Percentiles rank a stretch among this genome's conserved stretches.
Evolutionary conservation across 2,888 invertebrate genomes (phyloP).

Genomic region (Habrosyne pyritoides): DNA sequence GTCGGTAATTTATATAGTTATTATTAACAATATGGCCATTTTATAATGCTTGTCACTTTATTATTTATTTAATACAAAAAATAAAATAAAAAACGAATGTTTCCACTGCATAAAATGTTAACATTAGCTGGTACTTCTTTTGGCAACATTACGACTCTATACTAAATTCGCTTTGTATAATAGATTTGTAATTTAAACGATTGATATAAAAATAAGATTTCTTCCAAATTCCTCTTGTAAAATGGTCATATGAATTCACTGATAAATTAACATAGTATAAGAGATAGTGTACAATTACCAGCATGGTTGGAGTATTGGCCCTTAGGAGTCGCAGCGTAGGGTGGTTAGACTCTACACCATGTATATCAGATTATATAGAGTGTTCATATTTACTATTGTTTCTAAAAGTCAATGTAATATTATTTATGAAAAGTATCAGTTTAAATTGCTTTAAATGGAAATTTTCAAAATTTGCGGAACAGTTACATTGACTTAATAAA

Average conservation of each 20-base stretch:
- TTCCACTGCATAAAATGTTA: no score
- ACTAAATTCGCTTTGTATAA: no score
- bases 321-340: neutral
- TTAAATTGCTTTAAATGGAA: no score
- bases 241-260: slow-evolving; percentile 27
- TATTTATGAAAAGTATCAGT: neutral
- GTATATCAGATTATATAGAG: neutral
- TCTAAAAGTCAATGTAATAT: neutral
- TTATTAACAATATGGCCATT: slow-evolving; percentile 12
- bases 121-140: no score
- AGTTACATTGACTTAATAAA: neutral
- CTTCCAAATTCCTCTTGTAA: slow-evolving; percentile 7
- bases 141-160: no score
- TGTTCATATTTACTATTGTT: neutral
- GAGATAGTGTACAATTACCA: slow-evolving; percentile 22
- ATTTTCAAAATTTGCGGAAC: neutral
- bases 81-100: no score
- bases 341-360: slow-evolving; percentile 1
- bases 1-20: slow-evolving; percentile 18
- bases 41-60: slow-evolving; percentile 20
- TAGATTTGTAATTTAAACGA: no score
- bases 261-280: slow-evolving; percentile 15
- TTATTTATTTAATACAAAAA: no score
- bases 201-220: no score
- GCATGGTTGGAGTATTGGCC: slow-evolving; percentile 17